Evolutionary conservation across 2,797 vertebrate genomes (phyloP), one percentile per base, ranked within the genome.

Genomic region (Catostomus latipinnis): DNA sequence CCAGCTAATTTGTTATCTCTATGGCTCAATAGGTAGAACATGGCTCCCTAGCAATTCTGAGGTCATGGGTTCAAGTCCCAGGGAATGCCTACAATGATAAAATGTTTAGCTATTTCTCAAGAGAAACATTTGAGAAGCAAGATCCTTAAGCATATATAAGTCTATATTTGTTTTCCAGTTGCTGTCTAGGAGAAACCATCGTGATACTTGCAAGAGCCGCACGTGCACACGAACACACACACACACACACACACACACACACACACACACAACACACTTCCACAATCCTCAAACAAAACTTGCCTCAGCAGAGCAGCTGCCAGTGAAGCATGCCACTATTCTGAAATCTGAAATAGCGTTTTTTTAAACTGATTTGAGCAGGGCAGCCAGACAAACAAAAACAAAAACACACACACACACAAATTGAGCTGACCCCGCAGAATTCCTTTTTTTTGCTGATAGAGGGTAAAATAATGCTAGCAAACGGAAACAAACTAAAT

Each of bases 251-350:
- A 76, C 56, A n/a, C 6, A 48, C 6, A 73, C 8, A 13, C 43
- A 60, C 62, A 18, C 22, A 76, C 56, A n/a, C 10, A 46, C 6
- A 73, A 73, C 8, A 13, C 43, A 60, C 62, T 63, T 45, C 12
- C 43, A 46, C n/a, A 80, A 61, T 16, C 52, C 70, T 80, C 70
- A 73, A 73, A 80, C 52, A 73, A 63, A 80, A n/a, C 77, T 72
- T 22, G 46, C 22, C 69, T 71, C 81, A 68, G 81, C 81, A 78
- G 69, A 74, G 76, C 81, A 78, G 75, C 71, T 72, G 81, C 75
- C 81, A 82, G 77, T 74, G 81, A 82, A 74, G 58, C 71, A 58
- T 72, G 70, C 74, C 75, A 18, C 56, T 18, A 13, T 53, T 78
- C 74, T 54, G 48, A 78, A 78, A 82, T 34, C 58, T 49, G 14